Base-by-base conservation (phyloP, 2,797 vertebrate species). In the Paramormyrops hopkinsi region DNA sequence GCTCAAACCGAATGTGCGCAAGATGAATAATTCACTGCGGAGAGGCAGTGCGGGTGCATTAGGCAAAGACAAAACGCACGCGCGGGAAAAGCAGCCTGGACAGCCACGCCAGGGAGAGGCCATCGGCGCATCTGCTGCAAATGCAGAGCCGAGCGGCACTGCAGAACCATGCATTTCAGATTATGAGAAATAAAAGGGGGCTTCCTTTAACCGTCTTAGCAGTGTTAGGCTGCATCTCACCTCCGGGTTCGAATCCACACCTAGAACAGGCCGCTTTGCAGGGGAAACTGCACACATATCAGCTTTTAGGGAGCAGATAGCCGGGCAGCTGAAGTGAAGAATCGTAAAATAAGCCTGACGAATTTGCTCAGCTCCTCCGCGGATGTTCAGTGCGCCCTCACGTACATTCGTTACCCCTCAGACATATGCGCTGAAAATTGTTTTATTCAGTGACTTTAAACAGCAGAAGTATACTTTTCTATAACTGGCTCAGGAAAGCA, bases 1-100 rank as follows among this genome's bases (percentile, higher is more conserved):
- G 90, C 92, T 92, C 90, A 93, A 91, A 90, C 92, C 90, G 56
- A 65, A 65, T 46, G 59, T 41, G 89, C 48, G 90, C 90, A 89
- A 91, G 94, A 87, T 96, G 91, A 94, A 95, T 96, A 93, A 95
- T 96, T 96, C 92, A 96, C 87, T 76, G 84, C 33, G 54, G 53
- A 87, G 86, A 62, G 53, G n/a, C 29, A 65, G 93, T 91, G 90
- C 94, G 91, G 93, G 22, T 37, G 54, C 62, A 59, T 65, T 88
- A 88, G 37, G 46, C 33, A 33, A 94, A 93, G 93, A 94, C 92
- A 94, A 92, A 95, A 95, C 94, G 94, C 92, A 94, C 94, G 94
- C 93, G 94, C 90, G 62, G 86, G 85, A 93, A 95, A 88, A 94
- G 94, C 95, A 93, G 95, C 96, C 94, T 91, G 94, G 88, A 89